Evolutionary conservation across 1,140 invertebrate species (phyloP), one percentile per base, ranked within the genome.

Genomic region (Calephelis nemesis): DNA sequence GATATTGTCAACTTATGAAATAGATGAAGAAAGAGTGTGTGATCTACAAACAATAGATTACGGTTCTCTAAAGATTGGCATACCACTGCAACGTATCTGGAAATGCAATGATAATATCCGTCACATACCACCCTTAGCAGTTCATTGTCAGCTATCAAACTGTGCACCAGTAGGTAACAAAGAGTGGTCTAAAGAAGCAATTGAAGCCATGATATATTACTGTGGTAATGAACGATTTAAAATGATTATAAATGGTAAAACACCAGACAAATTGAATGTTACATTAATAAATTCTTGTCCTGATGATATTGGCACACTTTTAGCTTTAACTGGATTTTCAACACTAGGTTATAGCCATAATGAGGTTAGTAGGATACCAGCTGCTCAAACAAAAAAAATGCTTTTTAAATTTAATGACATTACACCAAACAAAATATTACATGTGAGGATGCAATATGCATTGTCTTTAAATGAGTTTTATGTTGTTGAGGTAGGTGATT

Each of bases 401-500:
- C 40, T 47, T 19, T 76, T 54, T 40, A 63, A 71, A 47, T 62
- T 68, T 19, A 73, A 69, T 52, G 40, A 60, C 45, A 11, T 74
- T 7, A 58, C 47, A 15, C 50, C 71, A 10, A 65, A 68, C 49
- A 60, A 73, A 8, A 65, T 47, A 3, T 47, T 76, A 47, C 65
- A 64, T 52, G 74, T 71, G n/a, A 69, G 54, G 47, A 63, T 74
- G 7, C 65, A 54, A 40, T 64, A 62, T 10, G 74, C 67, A 10
- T 52, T 45, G 12, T 71, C 69, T n/a, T 30, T 68, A 9, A 19
- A 48, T 39, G 63, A 64, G 19, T 76, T 76, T 47, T 71, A 76
- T 63, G 68, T 74, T 19, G 66, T 63, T 47, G 62, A 65, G 42
- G 11, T 71, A 9, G 47, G 30, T 42, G 74, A 76, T 50, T 72